phyloP scores from a whole-genome alignment of 1,140 invertebrate species.

The Megathymus violae region DNA sequence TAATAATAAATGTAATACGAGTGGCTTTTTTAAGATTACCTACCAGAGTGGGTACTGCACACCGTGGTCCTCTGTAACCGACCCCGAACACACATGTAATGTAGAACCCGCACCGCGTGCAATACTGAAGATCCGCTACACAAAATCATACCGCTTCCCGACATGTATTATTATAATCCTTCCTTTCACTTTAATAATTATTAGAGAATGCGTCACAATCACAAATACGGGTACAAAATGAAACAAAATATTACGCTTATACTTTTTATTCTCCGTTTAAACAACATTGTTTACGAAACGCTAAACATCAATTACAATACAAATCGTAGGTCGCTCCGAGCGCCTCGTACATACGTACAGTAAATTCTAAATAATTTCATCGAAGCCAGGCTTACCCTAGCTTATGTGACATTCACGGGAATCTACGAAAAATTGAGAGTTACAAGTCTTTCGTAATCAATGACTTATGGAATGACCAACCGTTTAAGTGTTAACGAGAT shows the following conservation, averaged over 20 bases:
- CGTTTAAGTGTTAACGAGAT: not conserved
- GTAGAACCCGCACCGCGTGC: too few species aligned
- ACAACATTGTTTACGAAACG: constrained; percentile 67
- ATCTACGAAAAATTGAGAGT: constrained; percentile 45
- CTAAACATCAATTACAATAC: constrained; percentile 65
- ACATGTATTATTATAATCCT: too few species aligned
- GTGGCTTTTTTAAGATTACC: constrained; percentile 31
- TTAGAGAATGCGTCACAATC: too few species aligned
- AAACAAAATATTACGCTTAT: constrained; percentile 36
- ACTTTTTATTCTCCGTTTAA: constrained; percentile 54
- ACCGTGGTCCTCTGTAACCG: too few species aligned
- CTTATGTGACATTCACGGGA: constrained; percentile 9
- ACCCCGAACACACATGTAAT: too few species aligned
- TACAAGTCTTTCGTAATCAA: constrained; percentile 22
- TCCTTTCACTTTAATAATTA: too few species aligned
- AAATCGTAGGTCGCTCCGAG: constrained; percentile 57
- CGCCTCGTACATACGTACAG: constrained; percentile 42
- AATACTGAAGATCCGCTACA: too few species aligned
- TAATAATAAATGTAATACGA: constrained; percentile 66
- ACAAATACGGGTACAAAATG: too few species aligned
- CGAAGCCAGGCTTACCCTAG: constrained; percentile 46
- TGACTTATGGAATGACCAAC: constrained; percentile 23
- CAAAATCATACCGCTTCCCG: too few species aligned
- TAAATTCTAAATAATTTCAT: constrained; percentile 31
- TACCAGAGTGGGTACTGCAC: too few species aligned